Conservation (phyloP, 2,113 vertebrate genomes). For the Artemisiospiza belli region DNA sequence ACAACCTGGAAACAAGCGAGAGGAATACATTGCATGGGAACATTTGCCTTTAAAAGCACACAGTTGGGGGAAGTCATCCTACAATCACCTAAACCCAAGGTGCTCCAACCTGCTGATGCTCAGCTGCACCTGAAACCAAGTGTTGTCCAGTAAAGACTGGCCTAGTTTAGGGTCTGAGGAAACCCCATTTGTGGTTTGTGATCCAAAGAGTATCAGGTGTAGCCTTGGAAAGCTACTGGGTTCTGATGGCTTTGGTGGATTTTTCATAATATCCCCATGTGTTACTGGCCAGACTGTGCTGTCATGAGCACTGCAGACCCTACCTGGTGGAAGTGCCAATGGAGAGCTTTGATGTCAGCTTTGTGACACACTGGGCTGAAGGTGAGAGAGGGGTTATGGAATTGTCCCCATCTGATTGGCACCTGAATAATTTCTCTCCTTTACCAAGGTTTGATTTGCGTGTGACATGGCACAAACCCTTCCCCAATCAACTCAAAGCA, state of each 20-base stretch:
- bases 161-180: not conserved
- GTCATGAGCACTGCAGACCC: not conserved
- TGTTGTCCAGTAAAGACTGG: not conserved
- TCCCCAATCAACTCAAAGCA: too few species aligned
- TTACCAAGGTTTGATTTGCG: slow-evolving; percentile 15
- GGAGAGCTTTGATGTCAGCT: not conserved
- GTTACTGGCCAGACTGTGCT: not conserved
- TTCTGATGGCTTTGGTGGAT: not conserved
- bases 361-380: not conserved
- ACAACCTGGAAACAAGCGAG: not conserved
- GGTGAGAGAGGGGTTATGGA: not conserved
- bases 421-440: not conserved
- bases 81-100: not conserved
- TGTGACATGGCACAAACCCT: too few species aligned
- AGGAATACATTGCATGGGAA: not conserved
- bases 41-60: not conserved
- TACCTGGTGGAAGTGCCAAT: not conserved
- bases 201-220: not conserved
- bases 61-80: rapidly evolving
- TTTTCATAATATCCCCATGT: not conserved
- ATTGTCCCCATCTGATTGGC: too few species aligned
- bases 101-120: not conserved
- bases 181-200: not conserved
- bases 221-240: not conserved
- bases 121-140: not conserved